Evolutionary conservation across 1,140 invertebrate species (phyloP).

Genomic region (Anoplolepis gracilipes): DNA sequence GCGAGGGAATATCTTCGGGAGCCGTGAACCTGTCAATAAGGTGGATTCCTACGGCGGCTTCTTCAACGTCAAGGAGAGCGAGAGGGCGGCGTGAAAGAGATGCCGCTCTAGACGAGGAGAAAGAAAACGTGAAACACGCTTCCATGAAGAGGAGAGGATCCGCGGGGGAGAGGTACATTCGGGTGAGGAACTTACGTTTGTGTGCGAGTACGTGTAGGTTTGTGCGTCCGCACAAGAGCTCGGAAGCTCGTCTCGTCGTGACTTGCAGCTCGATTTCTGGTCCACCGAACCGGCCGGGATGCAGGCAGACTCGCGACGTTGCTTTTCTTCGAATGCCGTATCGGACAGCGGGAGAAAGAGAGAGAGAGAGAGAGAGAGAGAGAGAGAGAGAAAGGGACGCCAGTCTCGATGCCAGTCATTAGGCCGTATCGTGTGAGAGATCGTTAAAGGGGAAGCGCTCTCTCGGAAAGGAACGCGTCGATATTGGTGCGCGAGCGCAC

Average conservation of each 20-base stretch:
- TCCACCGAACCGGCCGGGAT: conserved; percentile 60
- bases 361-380: neutral
- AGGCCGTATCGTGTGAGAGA: conserved; percentile 73
- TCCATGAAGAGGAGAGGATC: conserved; percentile 13
- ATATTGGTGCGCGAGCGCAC: conserved; percentile 11
- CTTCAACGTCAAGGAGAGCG: conserved; percentile 56
- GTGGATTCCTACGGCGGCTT: conserved; percentile 73
- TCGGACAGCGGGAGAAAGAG: conserved; percentile 51
- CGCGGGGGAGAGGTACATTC: neutral
- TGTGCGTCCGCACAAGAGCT: conserved; percentile 57
- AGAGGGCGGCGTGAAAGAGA: conserved; percentile 72
- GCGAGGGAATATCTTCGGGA: conserved; percentile 76
- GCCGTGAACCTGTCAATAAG: conserved; percentile 80
- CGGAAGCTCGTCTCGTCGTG: conserved; percentile 78
- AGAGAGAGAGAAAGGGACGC: conserved; percentile 2
- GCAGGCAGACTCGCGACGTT: conserved; percentile 38
- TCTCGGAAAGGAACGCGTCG: conserved; percentile 67
- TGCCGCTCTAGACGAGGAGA: conserved; percentile 66
- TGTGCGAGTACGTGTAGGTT: neutral
- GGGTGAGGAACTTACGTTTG: neutral
- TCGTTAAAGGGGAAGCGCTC: conserved; percentile 67
- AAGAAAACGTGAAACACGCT: conserved; percentile 52
- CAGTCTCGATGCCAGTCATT: conserved; percentile 74
- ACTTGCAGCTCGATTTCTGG: conserved; percentile 80
- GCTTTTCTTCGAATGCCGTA: conserved; percentile 78